These are phyloP conservation scores for Xenopus tropicalis DNA, from an alignment of 2,113 vertebrate genomes.

Conservation along the genomic window DNA sequence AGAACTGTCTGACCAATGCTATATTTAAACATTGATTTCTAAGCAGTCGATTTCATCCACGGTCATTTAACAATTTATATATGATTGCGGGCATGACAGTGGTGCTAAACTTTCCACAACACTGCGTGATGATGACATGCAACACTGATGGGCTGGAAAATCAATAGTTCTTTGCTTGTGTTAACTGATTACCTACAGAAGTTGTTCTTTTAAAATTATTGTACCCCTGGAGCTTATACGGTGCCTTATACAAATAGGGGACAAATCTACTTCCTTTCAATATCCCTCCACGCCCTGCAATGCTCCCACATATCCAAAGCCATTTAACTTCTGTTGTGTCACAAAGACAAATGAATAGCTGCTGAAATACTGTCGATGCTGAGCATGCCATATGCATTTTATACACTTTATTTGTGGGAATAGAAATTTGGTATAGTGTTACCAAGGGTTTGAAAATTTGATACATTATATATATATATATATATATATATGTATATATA, in stretches of 20 bases:
- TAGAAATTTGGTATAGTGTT: too few relatives aligned
- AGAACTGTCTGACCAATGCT: conserved; percentile 2
- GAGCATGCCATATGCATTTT: too few relatives aligned
- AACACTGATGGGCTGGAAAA: conserved; percentile 33
- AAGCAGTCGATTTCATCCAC: fast-evolving
- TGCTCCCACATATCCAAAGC: too few relatives aligned
- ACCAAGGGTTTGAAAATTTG: too few relatives aligned
- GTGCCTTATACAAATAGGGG: background rate
- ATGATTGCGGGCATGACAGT: conserved; percentile 28
- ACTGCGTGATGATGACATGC: background rate
- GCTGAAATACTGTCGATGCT: too few relatives aligned
- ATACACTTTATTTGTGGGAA: too few relatives aligned
- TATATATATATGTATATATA: too few relatives aligned
- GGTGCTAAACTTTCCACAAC: background rate
- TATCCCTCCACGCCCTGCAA: too few relatives aligned
- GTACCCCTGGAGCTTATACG: background rate
- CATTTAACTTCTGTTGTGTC: too few relatives aligned
- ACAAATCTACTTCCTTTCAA: too few relatives aligned
- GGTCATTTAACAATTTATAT: fast-evolving
- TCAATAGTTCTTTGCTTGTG: conserved; percentile 48
- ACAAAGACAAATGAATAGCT: too few relatives aligned
- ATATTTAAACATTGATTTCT: conserved; percentile 23
- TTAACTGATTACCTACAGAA: conserved; percentile 56
- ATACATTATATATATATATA: too few relatives aligned
- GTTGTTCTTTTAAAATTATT: background rate